Percentiles rank a stretch among this genome's conserved stretches.
These are phyloP conservation scores for Pachyuromys duprasi DNA, from an alignment of 2,797 vertebrate genomes.

Conservation along the genomic window DNA sequence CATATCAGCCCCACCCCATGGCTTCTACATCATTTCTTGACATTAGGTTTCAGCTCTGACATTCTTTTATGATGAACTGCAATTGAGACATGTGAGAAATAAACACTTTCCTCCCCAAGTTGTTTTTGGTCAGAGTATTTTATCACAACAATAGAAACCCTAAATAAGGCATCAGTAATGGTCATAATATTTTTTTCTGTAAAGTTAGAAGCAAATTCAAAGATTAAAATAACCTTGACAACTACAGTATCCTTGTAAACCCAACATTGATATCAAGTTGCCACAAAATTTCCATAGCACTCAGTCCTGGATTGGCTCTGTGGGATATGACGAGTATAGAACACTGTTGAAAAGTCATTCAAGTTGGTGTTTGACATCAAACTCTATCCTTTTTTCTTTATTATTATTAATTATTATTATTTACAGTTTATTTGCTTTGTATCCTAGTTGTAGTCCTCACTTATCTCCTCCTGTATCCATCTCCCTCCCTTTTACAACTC, in stretches of 20 bases:
- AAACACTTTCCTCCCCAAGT: not conserved
- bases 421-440: no score
- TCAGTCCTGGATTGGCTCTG: not conserved
- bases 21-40: not conserved
- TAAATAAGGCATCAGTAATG: not conserved
- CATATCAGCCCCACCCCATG: no score
- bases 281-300: not conserved
- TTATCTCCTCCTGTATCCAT: no score
- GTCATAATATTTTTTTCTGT: not conserved
- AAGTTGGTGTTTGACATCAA: not conserved
- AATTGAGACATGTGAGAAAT: not conserved
- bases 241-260: not conserved
- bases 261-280: not conserved
- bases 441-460: no score
- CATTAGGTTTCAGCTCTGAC: not conserved
- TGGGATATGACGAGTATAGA: fast-evolving
- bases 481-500: no score
- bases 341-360: not conserved
- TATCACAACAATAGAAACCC: not conserved
- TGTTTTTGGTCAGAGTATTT: not conserved
- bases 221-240: not conserved
- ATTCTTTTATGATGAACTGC: not conserved
- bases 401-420: no score
- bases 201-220: not conserved
- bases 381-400: no score